Evolutionary conservation across 2,888 invertebrate species (phyloP).

Genomic region (Phorcus lineatus): DNA sequence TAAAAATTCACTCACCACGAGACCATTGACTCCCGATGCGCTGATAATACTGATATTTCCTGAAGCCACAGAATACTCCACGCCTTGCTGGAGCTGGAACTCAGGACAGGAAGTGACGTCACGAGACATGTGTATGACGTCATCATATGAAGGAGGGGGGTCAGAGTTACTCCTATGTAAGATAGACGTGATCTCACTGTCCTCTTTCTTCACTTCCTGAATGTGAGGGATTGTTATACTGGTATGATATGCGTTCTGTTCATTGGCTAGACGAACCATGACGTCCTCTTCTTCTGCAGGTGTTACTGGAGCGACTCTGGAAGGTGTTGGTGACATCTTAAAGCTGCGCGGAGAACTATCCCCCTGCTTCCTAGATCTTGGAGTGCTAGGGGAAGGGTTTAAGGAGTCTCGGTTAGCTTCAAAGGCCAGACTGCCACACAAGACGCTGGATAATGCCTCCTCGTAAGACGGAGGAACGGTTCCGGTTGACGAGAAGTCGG

Average conservation of each 20-base stretch:
- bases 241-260: not conserved
- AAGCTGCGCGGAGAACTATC: not conserved
- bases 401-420: slow-evolving; percentile 21
- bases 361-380: not conserved
- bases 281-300: not conserved
- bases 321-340: not conserved
- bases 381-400: not conserved
- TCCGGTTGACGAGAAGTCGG: not conserved
- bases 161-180: not conserved
- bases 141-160: slow-evolving; percentile 2
- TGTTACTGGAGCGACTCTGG: not conserved
- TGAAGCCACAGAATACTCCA: not conserved
- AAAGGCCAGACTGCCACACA: slow-evolving; percentile 29
- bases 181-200: not conserved
- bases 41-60: slow-evolving; percentile 2
- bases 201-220: not conserved
- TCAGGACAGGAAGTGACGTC: slow-evolving; percentile 4
- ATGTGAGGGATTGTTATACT: not conserved
- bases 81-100: not conserved
- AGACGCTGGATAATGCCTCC: slow-evolving; percentile 19
- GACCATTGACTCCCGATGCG: not conserved
- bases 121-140: not conserved
- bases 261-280: not conserved
- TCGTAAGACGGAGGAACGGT: slow-evolving; percentile 27
- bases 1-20: not conserved